phyloP scores from a whole-genome alignment of 35 echinoderm and acorn worm genomes.

The Apostichopus parvimensis region DNA sequence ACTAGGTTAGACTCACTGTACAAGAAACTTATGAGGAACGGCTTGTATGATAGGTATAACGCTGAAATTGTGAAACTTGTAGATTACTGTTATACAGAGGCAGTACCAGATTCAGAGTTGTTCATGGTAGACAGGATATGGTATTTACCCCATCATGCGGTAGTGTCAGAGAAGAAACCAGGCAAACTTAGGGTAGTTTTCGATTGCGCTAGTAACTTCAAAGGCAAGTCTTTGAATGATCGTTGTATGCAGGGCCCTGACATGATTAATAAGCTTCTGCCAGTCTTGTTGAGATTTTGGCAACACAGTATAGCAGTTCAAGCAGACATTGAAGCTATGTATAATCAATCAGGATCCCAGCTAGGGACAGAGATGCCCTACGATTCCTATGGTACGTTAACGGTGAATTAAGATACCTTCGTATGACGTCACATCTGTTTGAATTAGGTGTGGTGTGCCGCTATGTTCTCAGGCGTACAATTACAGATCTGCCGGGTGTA shows the following conservation, averaged over 20 bases:
- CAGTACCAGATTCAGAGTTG: neutral
- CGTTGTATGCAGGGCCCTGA: no score
- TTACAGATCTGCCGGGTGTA: neutral
- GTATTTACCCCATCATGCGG: no score
- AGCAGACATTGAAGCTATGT: no score
- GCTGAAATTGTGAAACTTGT: neutral
- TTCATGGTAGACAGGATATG: no score
- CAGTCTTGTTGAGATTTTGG: no score
- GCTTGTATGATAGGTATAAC: neutral
- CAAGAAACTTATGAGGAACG: neutral
- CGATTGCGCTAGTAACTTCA: no score
- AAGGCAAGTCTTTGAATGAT: no score
- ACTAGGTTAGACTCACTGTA: slow-evolving; percentile 1
- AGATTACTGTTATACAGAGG: slow-evolving; percentile 41
- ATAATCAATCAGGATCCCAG: neutral
- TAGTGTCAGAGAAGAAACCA: no score
- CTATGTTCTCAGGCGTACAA: slow-evolving; percentile 11
- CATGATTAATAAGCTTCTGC: no score
- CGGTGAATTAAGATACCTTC: neutral
- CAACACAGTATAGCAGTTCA: no score
- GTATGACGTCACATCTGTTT: slow-evolving; percentile 16
- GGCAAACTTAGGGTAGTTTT: no score
- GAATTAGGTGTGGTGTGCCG: slow-evolving; percentile 9
- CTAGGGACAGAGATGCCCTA: neutral
- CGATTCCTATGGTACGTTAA: neutral